phyloP scores from a whole-genome alignment of 2,888 invertebrate species.

The Lomographa bimaculata region DNA sequence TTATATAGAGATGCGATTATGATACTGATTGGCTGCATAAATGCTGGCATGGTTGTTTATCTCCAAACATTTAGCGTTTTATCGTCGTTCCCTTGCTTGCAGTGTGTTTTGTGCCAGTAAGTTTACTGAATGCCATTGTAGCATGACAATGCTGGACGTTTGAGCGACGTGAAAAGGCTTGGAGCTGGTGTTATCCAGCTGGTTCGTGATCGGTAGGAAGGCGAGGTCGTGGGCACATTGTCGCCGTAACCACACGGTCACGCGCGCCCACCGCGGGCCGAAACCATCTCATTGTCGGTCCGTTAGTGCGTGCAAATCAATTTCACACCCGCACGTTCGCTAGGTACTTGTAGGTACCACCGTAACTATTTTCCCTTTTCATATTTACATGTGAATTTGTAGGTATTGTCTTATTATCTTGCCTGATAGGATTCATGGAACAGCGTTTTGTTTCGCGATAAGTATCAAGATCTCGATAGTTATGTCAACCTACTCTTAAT shows the following conservation, averaged over 20 bases:
- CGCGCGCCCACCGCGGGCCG: constrained; percentile 52
- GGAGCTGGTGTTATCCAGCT: constrained; percentile 36
- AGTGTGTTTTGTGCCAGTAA: constrained; percentile 16
- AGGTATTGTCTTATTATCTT: constrained; percentile 25
- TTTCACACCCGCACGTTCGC: constrained; percentile 62
- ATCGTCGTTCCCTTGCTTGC: constrained; percentile 5
- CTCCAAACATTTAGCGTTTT: constrained; percentile 10
- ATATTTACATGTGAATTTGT: constrained; percentile 57
- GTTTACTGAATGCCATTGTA: constrained; percentile 28
- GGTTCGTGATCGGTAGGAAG: constrained; percentile 58
- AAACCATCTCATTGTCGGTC: constrained; percentile 54
- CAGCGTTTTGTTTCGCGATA: constrained; percentile 2
- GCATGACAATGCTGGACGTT: constrained; percentile 28
- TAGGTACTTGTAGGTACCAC: constrained; percentile 42
- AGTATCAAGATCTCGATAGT: constrained; percentile 3
- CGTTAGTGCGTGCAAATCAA: constrained; percentile 63
- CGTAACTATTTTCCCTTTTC: constrained; percentile 62
- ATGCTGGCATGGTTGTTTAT: constrained; percentile 14
- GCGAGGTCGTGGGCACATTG: constrained; percentile 62
- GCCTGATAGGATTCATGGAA: constrained; percentile 22
- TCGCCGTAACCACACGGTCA: constrained; percentile 58
- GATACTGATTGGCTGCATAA: constrained; percentile 11
- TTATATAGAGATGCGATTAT: constrained; percentile 3
- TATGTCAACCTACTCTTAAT: constrained; percentile 7
- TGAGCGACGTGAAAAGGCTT: constrained; percentile 35